phyloP scores from a whole-genome alignment of 2,113 vertebrate genomes.

The Emberiza fucata region DNA sequence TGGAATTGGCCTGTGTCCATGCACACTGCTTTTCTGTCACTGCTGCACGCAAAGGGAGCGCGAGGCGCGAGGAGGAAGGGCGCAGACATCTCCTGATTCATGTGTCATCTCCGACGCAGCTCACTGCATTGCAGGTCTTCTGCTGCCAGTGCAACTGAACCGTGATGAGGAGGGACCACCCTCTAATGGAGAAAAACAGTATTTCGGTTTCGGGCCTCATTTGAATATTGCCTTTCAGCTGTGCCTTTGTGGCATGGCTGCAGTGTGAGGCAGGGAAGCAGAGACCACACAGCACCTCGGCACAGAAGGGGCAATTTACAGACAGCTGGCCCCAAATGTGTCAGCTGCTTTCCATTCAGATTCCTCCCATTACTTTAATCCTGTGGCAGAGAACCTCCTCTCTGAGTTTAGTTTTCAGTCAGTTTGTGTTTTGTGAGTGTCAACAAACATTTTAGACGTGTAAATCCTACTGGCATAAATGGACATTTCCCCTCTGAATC shows the following conservation, averaged over 20 bases:
- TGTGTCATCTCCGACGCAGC: neutral
- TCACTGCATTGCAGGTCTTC: conserved; percentile 28
- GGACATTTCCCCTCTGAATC: neutral
- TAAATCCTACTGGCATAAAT: neutral
- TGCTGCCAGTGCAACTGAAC: conserved; percentile 46
- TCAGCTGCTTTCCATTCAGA: neutral
- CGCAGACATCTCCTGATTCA: neutral
- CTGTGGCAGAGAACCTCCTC: neutral
- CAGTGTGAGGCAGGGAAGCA: neutral
- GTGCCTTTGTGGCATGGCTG: conserved; percentile 12
- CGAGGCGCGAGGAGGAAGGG: neutral
- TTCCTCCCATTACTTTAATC: neutral
- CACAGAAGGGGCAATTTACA: conserved; percentile 7
- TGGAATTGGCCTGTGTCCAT: neutral
- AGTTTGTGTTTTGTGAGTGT: neutral
- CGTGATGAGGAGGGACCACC: conserved; percentile 37
- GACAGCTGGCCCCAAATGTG: conserved; percentile 18
- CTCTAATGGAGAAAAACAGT: conserved; percentile 43
- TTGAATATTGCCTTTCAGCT: conserved; percentile 21
- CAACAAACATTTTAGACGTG: neutral
- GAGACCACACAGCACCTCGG: neutral
- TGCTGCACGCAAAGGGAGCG: fast-evolving
- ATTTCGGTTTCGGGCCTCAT: neutral
- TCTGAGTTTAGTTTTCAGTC: neutral
- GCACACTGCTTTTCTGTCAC: neutral